A percentile compares a stretch with the other conserved stretches of the same genome.
These are phyloP conservation scores for Endomychus coccineus DNA, from an alignment of 2,888 invertebrate genomes.

Conservation along the genomic window DNA sequence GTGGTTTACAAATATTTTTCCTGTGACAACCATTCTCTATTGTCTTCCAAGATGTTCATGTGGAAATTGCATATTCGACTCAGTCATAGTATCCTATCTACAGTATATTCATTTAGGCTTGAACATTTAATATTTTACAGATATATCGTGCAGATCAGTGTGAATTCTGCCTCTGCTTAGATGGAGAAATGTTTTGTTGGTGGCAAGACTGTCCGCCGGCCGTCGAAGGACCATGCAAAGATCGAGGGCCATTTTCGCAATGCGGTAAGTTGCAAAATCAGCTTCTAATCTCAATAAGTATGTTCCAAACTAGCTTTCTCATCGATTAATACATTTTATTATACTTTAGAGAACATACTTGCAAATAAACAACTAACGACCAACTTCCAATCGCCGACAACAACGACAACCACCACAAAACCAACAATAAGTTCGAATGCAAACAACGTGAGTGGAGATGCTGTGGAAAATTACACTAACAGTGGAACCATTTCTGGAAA, in stretches of 20 bases:
- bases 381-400: conserved; percentile 13
- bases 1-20: too few species aligned
- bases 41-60: too few species aligned
- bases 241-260: conserved; percentile 42
- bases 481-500: too few species aligned
- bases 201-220: conserved; percentile 55
- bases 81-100: too few species aligned
- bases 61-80: too few species aligned
- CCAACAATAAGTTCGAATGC: too few species aligned
- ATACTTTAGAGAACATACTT: conserved; percentile 13
- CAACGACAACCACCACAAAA: conserved; percentile 12
- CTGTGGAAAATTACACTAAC: too few species aligned
- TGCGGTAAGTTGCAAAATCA: conserved; percentile 37
- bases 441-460: too few species aligned
- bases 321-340: too few species aligned
- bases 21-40: too few species aligned
- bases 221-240: conserved; percentile 42
- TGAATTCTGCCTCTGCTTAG: conserved; percentile 57
- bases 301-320: not conserved
- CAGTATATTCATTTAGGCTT: too few species aligned
- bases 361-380: conserved; percentile 15
- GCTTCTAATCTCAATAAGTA: conserved; percentile 2
- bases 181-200: conserved; percentile 60
- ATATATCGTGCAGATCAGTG: conserved; percentile 54
- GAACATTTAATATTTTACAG: conserved; percentile 43